A percentile compares a stretch with the other conserved stretches of the same genome.
Evolutionary conservation across 2,113 vertebrate genomes (phyloP).

Genomic region (Cercocebus atys): DNA sequence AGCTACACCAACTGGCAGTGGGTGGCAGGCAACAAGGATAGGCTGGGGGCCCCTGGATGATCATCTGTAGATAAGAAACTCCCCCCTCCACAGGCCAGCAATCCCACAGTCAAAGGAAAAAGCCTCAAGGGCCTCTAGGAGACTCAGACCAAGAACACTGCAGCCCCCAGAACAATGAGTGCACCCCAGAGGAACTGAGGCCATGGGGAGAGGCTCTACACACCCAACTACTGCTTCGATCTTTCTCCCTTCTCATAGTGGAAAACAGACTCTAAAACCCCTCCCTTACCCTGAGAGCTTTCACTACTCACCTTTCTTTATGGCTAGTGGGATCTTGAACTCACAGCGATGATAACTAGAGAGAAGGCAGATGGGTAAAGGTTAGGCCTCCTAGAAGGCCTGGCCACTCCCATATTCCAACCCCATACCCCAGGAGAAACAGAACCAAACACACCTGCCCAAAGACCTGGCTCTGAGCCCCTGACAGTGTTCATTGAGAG

Average conservation of each 20-base stretch:
- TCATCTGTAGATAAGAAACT: neutral
- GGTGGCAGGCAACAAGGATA: neutral
- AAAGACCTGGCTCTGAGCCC: neutral
- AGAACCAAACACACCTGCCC: neutral
- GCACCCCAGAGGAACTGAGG: neutral
- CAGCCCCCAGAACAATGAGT: neutral
- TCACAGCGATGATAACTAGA: constrained; percentile 99
- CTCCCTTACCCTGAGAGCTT: neutral
- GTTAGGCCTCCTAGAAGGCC: neutral
- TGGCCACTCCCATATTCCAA: neutral
- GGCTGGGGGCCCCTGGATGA: neutral
- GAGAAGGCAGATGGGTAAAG: constrained; percentile 62
- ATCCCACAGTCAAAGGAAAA: neutral
- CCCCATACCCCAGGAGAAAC: neutral
- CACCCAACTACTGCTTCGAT: neutral
- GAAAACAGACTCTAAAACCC: neutral
- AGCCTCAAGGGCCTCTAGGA: neutral
- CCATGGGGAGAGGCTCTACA: neutral
- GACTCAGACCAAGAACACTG: neutral
- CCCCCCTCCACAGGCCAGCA: neutral
- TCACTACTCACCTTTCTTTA: constrained; percentile 93
- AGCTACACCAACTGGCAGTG: neutral
- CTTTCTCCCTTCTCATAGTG: neutral
- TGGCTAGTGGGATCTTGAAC: constrained; percentile 96
- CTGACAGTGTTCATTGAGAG: neutral